Conservation (phyloP, 1,140 invertebrate genomes). For the Venturia canescens region DNA sequence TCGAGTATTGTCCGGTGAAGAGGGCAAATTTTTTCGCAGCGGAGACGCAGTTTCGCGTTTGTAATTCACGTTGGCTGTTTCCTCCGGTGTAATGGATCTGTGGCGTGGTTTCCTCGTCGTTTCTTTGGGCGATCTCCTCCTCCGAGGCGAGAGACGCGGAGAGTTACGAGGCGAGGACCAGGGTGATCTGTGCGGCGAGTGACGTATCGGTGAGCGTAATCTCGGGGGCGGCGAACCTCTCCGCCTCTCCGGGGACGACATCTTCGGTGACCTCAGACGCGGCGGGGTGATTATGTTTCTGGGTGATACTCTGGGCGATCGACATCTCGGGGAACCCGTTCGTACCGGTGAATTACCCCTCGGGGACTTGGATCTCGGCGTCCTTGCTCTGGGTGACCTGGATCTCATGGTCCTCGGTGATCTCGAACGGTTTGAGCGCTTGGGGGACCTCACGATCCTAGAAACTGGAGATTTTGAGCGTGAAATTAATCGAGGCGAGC, state of each 20-base stretch:
- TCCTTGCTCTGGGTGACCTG: slow-evolving; percentile 56
- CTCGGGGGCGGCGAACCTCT: slow-evolving; percentile 46
- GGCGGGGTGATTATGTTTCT: slow-evolving; percentile 48
- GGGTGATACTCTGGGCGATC: slow-evolving; percentile 56
- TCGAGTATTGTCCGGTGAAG: slow-evolving; percentile 53
- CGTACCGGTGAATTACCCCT: slow-evolving; percentile 37
- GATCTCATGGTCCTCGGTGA: slow-evolving; percentile 48
- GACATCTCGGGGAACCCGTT: slow-evolving; percentile 57
- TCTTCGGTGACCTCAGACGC: slow-evolving; percentile 56
- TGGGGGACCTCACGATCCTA: slow-evolving; percentile 48
- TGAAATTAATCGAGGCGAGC: slow-evolving; percentile 50
- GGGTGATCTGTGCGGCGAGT: slow-evolving; percentile 63
- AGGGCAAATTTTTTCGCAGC: slow-evolving; percentile 23
- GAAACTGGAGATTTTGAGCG: slow-evolving; percentile 53
- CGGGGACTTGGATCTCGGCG: slow-evolving; percentile 51
- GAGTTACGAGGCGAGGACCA: slow-evolving; percentile 69
- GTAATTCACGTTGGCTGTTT: slow-evolving; percentile 34
- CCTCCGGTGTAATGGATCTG: slow-evolving; percentile 56
- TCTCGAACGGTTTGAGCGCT: slow-evolving; percentile 46
- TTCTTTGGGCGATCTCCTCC: slow-evolving; percentile 58
- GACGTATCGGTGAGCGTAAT: slow-evolving; percentile 54
- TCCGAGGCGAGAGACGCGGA: slow-evolving; percentile 59
- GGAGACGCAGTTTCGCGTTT: slow-evolving; percentile 51
- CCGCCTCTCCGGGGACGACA: slow-evolving; percentile 57
- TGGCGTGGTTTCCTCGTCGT: slow-evolving; percentile 52